Conservation (phyloP, 1,140 invertebrate genomes). For the Coelopa frigida region DNA sequence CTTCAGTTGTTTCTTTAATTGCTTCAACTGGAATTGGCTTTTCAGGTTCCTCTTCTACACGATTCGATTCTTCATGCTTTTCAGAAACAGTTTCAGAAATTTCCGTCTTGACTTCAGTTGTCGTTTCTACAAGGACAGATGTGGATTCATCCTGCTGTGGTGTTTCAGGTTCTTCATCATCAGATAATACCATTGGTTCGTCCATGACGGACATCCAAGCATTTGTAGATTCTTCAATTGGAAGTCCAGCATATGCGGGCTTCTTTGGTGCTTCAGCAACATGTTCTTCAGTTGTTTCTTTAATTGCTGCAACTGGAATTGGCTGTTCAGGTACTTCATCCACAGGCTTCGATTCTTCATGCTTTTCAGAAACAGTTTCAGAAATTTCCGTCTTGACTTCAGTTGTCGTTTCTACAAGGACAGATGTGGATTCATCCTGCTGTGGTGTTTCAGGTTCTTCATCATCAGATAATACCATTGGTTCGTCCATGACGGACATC, state of each 20-base stretch:
- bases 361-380: neutral
- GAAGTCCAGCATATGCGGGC: conserved; percentile 42
- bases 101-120: too few species aligned
- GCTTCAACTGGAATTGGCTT: neutral
- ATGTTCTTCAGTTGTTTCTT: neutral
- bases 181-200: conserved; percentile 12
- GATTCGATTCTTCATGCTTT: neutral
- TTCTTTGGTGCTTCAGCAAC: conserved; percentile 17
- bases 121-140: too few species aligned
- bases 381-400: conserved; percentile 6
- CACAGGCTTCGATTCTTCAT: conserved; percentile 1
- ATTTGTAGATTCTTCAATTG: conserved; percentile 46
- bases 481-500: conserved; percentile 49
- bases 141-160: too few species aligned
- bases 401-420: too few species aligned
- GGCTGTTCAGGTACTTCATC: conserved; percentile 4
- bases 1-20: neutral
- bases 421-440: too few species aligned
- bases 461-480: conserved; percentile 46
- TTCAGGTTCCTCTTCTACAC: neutral
- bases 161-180: conserved; percentile 13
- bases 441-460: too few species aligned
- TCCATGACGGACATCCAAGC: conserved; percentile 48
- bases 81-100: neutral
- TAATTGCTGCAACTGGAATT: neutral